Evolutionary conservation across 1,140 invertebrate genomes (phyloP), one percentile per base, ranked within the genome.

Genomic region (Ericerus pela): DNA sequence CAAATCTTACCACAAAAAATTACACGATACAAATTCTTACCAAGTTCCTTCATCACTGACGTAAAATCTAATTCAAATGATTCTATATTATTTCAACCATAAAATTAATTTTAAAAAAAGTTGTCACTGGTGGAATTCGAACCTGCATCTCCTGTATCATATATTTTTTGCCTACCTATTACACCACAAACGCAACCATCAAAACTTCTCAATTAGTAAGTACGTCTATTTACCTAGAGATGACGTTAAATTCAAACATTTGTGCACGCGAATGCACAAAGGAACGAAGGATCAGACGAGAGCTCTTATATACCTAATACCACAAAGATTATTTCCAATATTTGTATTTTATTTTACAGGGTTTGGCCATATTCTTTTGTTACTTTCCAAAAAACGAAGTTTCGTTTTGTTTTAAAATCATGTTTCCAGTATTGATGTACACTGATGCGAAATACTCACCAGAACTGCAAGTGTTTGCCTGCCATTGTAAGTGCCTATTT

Each of bases 311-410:
- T 41, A 8, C 37, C n/a, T 16, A 41, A 5, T 16, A 41, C 37
- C 14, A 16, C 20, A 18, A 41, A 8, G 5, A 41, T 41, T 6
- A 41, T 41, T 41, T 6, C 20, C 14, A 16, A 41, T 41, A 41
- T 41, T 41, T 47, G n/a, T n/a, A n/a, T 47, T 24, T 47, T 16
- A 5, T 47, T 14, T 47, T 47, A 24, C 41, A 47, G 41, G 41
- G 41, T 24, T 47, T 47, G 22, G 41, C 26, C 2, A 47, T 47
- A 47, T 8, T 47, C 16, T 22, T 47, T 24, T 47, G 3, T 24
- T 47, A 47, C 41, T 24, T 3, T 22, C 41, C 41, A 8, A 47
- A 47, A 47, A 47, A 47, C 18, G 41, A 47, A 47, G 26, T 47
- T 3, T 20, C 41, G 26, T 47, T 47, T 47, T 47, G 18, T 14